A percentile compares a stretch with the other conserved stretches of the same genome.
These are phyloP conservation scores for Neomicropteryx cornuta DNA, from an alignment of 1,140 invertebrate species.

Conservation along the genomic window DNA sequence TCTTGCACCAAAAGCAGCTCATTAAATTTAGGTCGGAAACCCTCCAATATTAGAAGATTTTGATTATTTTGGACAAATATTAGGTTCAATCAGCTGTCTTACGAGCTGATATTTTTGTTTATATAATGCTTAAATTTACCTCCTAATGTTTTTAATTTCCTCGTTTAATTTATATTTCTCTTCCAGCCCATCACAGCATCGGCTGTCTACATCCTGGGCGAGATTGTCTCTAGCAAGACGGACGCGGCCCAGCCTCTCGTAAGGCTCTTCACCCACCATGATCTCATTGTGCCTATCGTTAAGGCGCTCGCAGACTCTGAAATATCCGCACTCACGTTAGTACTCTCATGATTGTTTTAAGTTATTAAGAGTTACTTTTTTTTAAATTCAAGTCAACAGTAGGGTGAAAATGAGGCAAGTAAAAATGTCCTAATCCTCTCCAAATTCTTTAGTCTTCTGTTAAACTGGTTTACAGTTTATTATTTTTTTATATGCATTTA, in stretches of 20 bases:
- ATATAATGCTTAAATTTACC: too few relatives aligned
- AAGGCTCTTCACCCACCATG: slow-evolving; percentile 72
- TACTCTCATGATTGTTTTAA: slow-evolving; percentile 19
- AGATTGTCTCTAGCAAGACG: slow-evolving; percentile 73
- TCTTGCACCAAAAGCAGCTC: too few relatives aligned
- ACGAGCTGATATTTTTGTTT: too few relatives aligned
- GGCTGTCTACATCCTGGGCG: slow-evolving; percentile 76
- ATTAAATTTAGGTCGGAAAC: too few relatives aligned
- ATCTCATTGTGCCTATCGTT: slow-evolving; percentile 73
- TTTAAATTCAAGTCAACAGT: neutral
- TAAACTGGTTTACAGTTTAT: too few relatives aligned
- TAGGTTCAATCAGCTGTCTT: too few relatives aligned
- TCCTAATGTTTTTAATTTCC: too few relatives aligned
- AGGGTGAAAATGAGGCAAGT: neutral
- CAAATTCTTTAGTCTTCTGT: neutral
- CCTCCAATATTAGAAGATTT: too few relatives aligned
- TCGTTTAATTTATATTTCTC: neutral
- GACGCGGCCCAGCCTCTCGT: slow-evolving; percentile 81
- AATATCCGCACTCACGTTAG: slow-evolving; percentile 80
- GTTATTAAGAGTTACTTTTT: neutral
- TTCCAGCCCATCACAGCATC: slow-evolving; percentile 72
- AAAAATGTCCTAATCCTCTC: neutral
- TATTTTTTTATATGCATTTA: too few relatives aligned
- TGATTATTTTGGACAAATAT: too few relatives aligned
- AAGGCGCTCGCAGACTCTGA: slow-evolving; percentile 71